A percentile compares a stretch with the other conserved stretches of the same genome.
These are phyloP conservation scores for Tridacna gigas DNA, from an alignment of 2,888 invertebrate genomes.

Conservation along the genomic window DNA sequence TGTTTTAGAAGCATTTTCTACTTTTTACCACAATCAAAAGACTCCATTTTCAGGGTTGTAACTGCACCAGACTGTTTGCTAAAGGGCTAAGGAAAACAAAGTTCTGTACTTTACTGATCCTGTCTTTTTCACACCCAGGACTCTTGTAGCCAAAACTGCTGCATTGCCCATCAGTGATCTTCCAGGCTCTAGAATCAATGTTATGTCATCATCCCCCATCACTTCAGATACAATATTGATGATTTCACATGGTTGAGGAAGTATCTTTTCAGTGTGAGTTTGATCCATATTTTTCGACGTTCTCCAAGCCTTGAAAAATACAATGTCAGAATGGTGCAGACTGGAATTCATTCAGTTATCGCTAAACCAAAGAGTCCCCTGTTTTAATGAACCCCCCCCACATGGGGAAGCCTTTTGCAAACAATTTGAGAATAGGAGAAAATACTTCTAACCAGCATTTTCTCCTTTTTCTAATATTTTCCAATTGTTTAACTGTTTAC, in stretches of 20 bases:
- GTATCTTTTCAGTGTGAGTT: not conserved
- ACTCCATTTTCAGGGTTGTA: too few relatives aligned
- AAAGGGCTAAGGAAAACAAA: not conserved
- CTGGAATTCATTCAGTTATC: too few relatives aligned
- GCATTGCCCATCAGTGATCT: constrained; percentile 83
- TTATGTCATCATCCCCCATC: constrained; percentile 70
- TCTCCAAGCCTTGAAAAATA: too few relatives aligned
- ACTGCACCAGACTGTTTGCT: not conserved
- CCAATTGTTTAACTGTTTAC: too few relatives aligned
- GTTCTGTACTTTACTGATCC: constrained; percentile 10
- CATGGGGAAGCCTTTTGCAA: too few relatives aligned
- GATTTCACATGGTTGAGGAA: constrained; percentile 72
- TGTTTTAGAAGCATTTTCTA: too few relatives aligned
- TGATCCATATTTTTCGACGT: not conserved
- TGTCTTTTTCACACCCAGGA: constrained; percentile 81
- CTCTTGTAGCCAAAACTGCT: constrained; percentile 79
- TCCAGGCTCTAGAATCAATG: constrained; percentile 85
- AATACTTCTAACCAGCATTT: not conserved
- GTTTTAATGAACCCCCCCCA: too few relatives aligned
- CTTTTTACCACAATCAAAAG: too few relatives aligned
- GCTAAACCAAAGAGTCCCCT: too few relatives aligned
- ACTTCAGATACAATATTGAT: constrained; percentile 65
- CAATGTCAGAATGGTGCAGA: too few relatives aligned
- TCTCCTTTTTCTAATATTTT: too few relatives aligned
- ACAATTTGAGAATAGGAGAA: not conserved